phyloP scores from a whole-genome alignment of 2,113 vertebrate species.

The Trochalopteron elliotii region DNA sequence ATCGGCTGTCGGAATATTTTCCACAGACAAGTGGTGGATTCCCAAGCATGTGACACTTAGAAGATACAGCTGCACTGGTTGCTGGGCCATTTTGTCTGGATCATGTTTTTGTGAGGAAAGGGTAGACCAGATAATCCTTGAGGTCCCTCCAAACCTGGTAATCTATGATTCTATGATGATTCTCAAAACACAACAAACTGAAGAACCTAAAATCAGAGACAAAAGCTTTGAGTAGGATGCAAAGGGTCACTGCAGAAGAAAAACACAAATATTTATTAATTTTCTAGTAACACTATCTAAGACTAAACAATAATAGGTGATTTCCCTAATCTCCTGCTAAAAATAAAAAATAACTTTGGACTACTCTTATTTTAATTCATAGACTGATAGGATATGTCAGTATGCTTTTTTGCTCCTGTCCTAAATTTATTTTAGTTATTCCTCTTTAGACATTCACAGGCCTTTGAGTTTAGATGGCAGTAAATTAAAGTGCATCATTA shows the following conservation, averaged over 20 bases:
- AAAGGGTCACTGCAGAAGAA: not conserved
- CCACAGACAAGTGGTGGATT: not conserved
- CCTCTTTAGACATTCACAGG: not conserved
- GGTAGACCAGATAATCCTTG: not conserved
- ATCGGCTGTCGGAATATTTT: not conserved
- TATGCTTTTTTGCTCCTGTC: not conserved
- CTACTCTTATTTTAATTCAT: not conserved
- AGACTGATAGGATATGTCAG: not conserved
- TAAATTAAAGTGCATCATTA: constrained; percentile 6
- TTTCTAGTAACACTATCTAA: not conserved
- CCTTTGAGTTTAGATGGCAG: not conserved
- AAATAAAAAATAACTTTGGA: not conserved
- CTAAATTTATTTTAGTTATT: not conserved
- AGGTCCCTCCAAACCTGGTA: not conserved
- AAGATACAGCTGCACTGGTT: not conserved
- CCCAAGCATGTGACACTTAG: not conserved
- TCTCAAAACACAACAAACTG: not conserved
- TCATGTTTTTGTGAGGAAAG: not conserved
- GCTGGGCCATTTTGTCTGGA: not conserved
- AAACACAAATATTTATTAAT: not conserved
- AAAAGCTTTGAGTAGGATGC: not conserved
- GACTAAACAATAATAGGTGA: not conserved
- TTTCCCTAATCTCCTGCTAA: not conserved
- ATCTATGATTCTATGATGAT: not conserved
- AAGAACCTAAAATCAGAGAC: not conserved